phyloP scores from a whole-genome alignment of 2,888 invertebrate genomes.

The Microctonus aethiopoides region DNA sequence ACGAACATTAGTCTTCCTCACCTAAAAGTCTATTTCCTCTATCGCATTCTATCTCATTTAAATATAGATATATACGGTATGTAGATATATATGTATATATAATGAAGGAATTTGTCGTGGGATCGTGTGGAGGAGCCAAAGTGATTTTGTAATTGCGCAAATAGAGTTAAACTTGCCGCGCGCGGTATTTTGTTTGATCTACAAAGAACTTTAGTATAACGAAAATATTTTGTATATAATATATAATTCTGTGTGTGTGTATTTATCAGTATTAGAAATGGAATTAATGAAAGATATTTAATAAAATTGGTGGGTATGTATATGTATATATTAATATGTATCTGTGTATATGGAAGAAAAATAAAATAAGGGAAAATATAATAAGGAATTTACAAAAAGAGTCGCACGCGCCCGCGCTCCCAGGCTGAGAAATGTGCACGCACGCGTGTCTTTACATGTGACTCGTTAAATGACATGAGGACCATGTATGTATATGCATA shows the following conservation, averaged over 20 bases:
- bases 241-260: no score
- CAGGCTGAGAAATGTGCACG: slow-evolving; percentile 20
- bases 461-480: slow-evolving; percentile 15
- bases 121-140: not conserved
- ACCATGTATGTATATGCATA: not conserved
- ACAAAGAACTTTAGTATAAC: not conserved
- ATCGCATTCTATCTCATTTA: not conserved
- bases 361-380: not conserved
- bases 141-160: slow-evolving; percentile 25
- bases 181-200: slow-evolving; percentile 6
- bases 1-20: not conserved
- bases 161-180: not conserved
- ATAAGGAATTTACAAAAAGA: slow-evolving; percentile 5
- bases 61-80: not conserved
- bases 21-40: not conserved
- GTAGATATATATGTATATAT: no score
- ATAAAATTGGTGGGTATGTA: no score
- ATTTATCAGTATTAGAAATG: no score
- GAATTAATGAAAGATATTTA: no score
- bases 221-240: no score
- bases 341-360: not conserved
- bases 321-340: no score
- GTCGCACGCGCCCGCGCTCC: slow-evolving; percentile 18
- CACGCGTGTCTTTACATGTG: slow-evolving; percentile 9
- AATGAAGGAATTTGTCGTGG: not conserved